A percentile compares a stretch with the other conserved stretches of the same genome.
phyloP scores from a whole-genome alignment of 2,113 vertebrate species.

The Synchiropus splendidus region DNA sequence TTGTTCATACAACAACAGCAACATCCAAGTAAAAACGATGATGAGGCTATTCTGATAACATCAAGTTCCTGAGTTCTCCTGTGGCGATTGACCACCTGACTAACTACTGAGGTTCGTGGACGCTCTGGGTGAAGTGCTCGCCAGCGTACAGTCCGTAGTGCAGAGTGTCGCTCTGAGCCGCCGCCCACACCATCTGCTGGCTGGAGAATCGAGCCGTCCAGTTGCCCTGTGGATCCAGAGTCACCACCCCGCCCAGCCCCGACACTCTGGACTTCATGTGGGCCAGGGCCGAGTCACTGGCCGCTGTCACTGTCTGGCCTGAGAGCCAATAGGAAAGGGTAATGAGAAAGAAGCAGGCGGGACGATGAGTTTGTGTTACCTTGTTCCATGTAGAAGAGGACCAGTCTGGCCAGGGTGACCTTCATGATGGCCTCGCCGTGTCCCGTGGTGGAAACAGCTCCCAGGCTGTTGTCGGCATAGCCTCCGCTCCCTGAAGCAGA shows the following conservation, averaged over 20 bases:
- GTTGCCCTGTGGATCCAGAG: conserved; percentile 68
- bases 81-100: no score
- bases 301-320: conserved; percentile 65
- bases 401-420: conserved; percentile 78
- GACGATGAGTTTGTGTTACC: conserved; percentile 61
- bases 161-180: conserved; percentile 63
- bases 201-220: conserved; percentile 78
- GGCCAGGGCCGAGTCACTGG: conserved; percentile 64
- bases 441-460: conserved; percentile 86
- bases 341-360: no score
- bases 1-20: no score
- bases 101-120: no score
- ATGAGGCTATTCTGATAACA: no score
- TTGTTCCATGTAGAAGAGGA: conserved; percentile 86
- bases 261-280: conserved; percentile 74
- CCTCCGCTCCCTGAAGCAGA: conserved; percentile 76
- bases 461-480: conserved; percentile 82
- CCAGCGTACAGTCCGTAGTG: conserved; percentile 60
- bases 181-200: conserved; percentile 78
- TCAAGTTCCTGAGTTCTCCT: no score
- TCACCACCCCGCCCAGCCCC: conserved; percentile 73
- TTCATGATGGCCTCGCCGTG: conserved; percentile 94
- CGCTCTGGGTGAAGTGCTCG: conserved; percentile 40
- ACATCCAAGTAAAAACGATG: no score
- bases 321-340: not conserved